Conservation (phyloP, 2,888 invertebrate genomes). For the Trilocha varians region DNA sequence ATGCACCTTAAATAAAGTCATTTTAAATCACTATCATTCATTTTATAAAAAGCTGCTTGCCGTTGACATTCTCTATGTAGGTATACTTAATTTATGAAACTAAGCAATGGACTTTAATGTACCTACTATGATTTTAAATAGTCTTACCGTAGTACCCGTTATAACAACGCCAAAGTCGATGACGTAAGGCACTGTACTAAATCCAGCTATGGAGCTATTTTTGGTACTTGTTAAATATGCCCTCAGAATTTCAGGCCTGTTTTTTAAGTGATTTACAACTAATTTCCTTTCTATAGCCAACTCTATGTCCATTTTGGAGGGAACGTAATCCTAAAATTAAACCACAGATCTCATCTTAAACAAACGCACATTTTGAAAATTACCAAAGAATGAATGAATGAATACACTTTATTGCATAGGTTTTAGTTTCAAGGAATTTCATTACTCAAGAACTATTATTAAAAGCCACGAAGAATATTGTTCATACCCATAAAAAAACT, state of each 20-base stretch:
- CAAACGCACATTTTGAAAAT: too few relatives aligned
- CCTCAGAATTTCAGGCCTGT: constrained; percentile 44
- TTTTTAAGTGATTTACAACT: constrained; percentile 54
- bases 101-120: background rate
- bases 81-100: too few relatives aligned
- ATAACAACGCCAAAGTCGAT: constrained; percentile 74
- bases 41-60: too few relatives aligned
- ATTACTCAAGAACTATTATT: too few relatives aligned
- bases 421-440: too few relatives aligned
- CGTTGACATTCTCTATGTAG: too few relatives aligned
- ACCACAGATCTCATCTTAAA: too few relatives aligned
- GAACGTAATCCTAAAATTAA: constrained; percentile 54
- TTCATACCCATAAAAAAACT: too few relatives aligned
- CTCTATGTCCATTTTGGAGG: constrained; percentile 73
- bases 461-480: too few relatives aligned
- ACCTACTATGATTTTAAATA: background rate
- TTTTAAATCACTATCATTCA: background rate
- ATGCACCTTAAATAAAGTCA: constrained; percentile 31
- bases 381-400: too few relatives aligned
- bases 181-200: constrained; percentile 62
- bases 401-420: too few relatives aligned
- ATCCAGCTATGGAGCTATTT: constrained; percentile 59
- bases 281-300: constrained; percentile 74
- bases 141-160: constrained; percentile 50
- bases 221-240: constrained; percentile 34